Base-by-base conservation (phyloP, 2,113 vertebrate species). In the Poeciliopsis prolifica region DNA sequence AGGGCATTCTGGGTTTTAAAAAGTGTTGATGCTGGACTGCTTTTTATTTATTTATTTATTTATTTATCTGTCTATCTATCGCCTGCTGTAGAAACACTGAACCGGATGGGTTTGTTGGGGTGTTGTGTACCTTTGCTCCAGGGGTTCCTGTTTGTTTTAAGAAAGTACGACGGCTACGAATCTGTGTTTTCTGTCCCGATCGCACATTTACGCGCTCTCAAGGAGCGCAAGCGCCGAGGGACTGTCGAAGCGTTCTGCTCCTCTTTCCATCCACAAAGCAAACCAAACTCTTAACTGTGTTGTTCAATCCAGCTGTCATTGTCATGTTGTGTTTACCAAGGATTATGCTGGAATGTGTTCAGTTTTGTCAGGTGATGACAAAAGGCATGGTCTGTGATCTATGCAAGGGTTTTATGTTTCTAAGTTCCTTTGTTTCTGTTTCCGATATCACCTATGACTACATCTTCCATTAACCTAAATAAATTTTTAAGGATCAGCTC, bases 401-500 rank as follows among this genome's bases (percentile, higher is more conserved):
- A 97, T 98, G 96, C 97, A 97, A 94, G 96, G 96, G 93, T 94
- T 91, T 87, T 83, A 90, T 86, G n/a, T 88, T 91, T 82, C 69
- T 63, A 17, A 17, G 2, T 66, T 66, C 17, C 22, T 33, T 26
- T 44, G 51, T 29, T 65, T 76, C 66, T 79, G 70, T 91, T 92
- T 95, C 93, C 95, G 96, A 93, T 96, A 94, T 96, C 94, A 96
- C 94, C 80, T 94, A 94, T 94, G 92, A 95, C 95, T 95, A 97
- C 93, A 95, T 95, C 96, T 95, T 94, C 96, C 92, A 97, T 97
- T 95, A 96, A 95, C 96, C 91, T 92, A 89, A 95, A 97, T 96
- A 93, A 95, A 98, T 98, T 98, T 97, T 96, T 97, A 97, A 97
- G 95, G 95, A 97, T 96, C 95, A 94, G 94, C 68, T 86, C 75